Evolutionary conservation across 2,113 vertebrate species (phyloP), one percentile per base, ranked within the genome.

Genomic region (Seriola quinqueradiata): DNA sequence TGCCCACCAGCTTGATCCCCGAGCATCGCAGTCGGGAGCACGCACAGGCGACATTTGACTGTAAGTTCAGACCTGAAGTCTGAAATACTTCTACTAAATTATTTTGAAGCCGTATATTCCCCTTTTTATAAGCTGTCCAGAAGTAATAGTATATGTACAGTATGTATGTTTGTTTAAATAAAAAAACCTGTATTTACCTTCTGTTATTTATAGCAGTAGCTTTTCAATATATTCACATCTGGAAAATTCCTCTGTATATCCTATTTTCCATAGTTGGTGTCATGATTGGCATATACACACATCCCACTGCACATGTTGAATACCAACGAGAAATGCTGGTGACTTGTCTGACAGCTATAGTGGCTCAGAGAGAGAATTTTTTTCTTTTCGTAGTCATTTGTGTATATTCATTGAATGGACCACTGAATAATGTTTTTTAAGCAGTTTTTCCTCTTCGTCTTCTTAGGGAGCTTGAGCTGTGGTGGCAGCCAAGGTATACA

Each of bases 321-420:
- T 52, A 36, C 32, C 34, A 75, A 44, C 14, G 19, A 55, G 58
- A 57, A 46, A 59, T 19, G 34, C 52, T 50, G 42, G 42, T 23
- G 23, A 42, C 23, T 28, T 52, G 34, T n/a, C 25, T 71, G 28
- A 73, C 61, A 73, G 78, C 40, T 50, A 14, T 34, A 50, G 52
- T 50, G 28, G 17, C 61, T 72, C 48, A 55, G 8, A 71, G 36
- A 21, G 50, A 28, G 17, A 8, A 8, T 52, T 21, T 21, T 12
- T 12, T 42, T 44, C 28, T 14, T 21, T 42, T 8, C 8, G 9
- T 14, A 7, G n/a, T 36, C 19, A 23, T 48, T 46, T 59, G 19
- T 67, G 52, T 36, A 5, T 17, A 6, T 59, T 34, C 12, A 25
- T 5, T 40, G 28, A 60, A 60, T 69, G 25, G 57, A 23, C 25